Conservation (phyloP, 2,797 vertebrate genomes). For the Capromys pilorides region DNA sequence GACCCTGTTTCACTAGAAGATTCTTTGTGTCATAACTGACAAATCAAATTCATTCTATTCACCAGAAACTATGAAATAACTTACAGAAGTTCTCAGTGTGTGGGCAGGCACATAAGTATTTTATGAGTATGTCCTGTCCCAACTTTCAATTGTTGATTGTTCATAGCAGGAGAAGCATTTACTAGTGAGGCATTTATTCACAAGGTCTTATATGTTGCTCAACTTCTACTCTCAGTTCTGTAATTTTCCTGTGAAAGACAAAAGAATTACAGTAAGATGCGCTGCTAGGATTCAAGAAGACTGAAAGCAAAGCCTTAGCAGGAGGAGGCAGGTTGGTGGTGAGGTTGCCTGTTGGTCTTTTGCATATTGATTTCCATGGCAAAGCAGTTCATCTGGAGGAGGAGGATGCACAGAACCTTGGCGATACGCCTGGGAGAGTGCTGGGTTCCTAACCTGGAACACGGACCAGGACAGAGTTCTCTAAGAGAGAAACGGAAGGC, state of each 20-base stretch:
- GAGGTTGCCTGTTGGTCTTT: background rate
- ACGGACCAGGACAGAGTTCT: background rate
- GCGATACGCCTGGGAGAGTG: background rate
- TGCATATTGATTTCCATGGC: background rate
- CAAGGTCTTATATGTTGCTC: background rate
- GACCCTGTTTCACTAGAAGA: background rate
- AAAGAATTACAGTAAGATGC: background rate
- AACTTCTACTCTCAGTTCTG: background rate
- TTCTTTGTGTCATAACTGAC: background rate
- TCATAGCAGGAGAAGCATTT: background rate
- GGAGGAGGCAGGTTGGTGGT: background rate
- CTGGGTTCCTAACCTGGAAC: background rate
- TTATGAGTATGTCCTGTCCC: background rate
- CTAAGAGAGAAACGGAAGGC: background rate
- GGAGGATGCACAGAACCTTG: background rate
- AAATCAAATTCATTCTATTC: background rate
- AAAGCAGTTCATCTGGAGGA: background rate
- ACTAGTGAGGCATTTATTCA: background rate
- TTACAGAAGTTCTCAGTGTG: background rate
- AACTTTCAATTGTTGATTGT: background rate
- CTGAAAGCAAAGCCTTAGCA: background rate
- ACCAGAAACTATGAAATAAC: background rate
- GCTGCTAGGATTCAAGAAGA: background rate
- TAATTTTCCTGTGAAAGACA: background rate
- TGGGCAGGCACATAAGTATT: accelerated